Evolutionary conservation across 2,797 vertebrate genomes (phyloP).

Genomic region (Urophycis tenuis): DNA sequence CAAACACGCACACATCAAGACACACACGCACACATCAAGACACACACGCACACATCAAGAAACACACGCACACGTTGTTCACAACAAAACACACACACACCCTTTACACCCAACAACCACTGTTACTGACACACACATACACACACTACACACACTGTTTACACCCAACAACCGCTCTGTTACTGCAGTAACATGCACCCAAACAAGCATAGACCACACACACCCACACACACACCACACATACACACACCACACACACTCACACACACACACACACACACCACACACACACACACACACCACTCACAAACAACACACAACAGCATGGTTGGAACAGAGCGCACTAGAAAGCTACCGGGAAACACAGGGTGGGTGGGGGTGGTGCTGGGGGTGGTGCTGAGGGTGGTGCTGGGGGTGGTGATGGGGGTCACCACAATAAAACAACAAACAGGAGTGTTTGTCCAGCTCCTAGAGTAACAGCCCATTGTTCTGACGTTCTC

Average conservation of each 20-base stretch:
- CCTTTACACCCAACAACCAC: neutral
- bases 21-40: no score
- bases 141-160: neutral
- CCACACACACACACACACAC: conserved; percentile 13
- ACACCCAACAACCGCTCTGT: neutral
- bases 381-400: conserved; percentile 16
- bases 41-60: neutral
- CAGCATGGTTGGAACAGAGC: conserved; percentile 14
- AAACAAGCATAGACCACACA: conserved; percentile 4
- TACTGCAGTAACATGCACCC: neutral
- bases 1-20: neutral
- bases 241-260: conserved; percentile 7
- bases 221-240: neutral
- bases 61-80: conserved; percentile 1
- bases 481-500: conserved; percentile 11
- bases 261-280: neutral
- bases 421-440: conserved; percentile 18
- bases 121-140: conserved; percentile 3
- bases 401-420: conserved; percentile 4
- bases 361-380: neutral
- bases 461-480: conserved; percentile 8
- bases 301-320: conserved; percentile 14
- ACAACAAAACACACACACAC: neutral
- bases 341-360: neutral
- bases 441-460: conserved; percentile 31